Conservation (phyloP, 2,797 vertebrate species). For the Otolemur crassicaudatus region DNA sequence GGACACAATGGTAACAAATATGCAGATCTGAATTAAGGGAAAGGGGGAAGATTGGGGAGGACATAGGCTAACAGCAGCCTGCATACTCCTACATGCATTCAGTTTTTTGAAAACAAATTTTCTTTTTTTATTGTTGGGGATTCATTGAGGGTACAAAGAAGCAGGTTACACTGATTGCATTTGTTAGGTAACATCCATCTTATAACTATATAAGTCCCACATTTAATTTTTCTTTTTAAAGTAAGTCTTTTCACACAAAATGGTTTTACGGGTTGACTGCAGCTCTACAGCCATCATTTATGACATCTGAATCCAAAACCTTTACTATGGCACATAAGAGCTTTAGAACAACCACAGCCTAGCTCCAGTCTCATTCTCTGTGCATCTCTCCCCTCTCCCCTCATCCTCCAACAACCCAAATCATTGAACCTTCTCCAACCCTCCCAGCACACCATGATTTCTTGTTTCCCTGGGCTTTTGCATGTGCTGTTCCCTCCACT, state of each 20-base stretch:
- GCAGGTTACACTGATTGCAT: no score
- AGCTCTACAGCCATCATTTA: no score
- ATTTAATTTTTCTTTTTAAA: background rate
- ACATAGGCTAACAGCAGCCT: no score
- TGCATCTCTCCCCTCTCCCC: background rate
- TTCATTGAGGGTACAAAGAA: no score
- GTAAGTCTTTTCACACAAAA: background rate
- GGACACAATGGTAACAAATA: accelerated
- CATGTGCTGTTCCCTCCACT: accelerated
- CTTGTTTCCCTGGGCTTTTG: background rate
- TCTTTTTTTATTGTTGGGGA: no score
- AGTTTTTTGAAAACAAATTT: no score
- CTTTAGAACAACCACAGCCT: background rate
- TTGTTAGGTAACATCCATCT: no score
- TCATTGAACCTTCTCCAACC: background rate
- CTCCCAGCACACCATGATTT: background rate
- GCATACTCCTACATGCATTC: background rate
- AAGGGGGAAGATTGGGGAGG: background rate
- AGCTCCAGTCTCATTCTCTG: background rate
- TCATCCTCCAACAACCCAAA: background rate
- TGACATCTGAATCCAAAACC: background rate
- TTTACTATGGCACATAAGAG: background rate
- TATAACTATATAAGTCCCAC: background rate
- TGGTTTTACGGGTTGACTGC: background rate
- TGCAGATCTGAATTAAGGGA: background rate